Conservation (phyloP, 2,797 vertebrate genomes). For the Cebuella pygmaea region DNA sequence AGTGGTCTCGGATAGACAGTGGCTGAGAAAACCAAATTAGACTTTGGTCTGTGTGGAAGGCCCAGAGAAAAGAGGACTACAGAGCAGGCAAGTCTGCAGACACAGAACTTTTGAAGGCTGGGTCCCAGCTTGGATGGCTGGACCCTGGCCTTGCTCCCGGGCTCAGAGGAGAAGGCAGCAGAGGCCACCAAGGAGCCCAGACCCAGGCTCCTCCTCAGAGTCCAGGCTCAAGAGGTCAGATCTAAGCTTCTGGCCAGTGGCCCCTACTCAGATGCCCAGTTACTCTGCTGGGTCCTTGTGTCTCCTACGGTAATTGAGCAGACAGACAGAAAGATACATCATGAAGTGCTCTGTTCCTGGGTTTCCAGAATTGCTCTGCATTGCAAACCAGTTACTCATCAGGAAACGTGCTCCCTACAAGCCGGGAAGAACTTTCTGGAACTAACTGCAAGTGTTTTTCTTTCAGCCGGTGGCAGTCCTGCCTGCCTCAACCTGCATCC, state of each 20-base stretch:
- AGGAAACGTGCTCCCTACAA: background rate
- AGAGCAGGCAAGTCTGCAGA: background rate
- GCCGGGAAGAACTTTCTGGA: background rate
- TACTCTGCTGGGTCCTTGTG: background rate
- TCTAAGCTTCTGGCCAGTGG: too few relatives aligned
- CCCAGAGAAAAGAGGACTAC: background rate
- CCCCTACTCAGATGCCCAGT: background rate
- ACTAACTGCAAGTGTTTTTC: background rate
- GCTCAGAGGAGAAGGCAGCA: background rate
- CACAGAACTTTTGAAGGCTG: background rate
- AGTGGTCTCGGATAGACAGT: background rate
- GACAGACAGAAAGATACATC: background rate
- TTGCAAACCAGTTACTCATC: background rate
- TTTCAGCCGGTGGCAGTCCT: background rate
- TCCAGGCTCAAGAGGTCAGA: background rate
- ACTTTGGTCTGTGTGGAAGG: background rate
- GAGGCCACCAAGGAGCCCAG: background rate
- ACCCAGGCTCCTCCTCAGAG: background rate
- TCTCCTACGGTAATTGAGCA: background rate
- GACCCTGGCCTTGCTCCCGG: background rate
- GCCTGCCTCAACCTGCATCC: background rate
- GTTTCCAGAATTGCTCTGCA: background rate
- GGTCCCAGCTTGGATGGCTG: background rate
- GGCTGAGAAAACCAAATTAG: background rate
- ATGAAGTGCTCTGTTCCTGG: background rate